Conservation (phyloP, 2,888 invertebrate genomes). For the Cerastis rubricosa region DNA sequence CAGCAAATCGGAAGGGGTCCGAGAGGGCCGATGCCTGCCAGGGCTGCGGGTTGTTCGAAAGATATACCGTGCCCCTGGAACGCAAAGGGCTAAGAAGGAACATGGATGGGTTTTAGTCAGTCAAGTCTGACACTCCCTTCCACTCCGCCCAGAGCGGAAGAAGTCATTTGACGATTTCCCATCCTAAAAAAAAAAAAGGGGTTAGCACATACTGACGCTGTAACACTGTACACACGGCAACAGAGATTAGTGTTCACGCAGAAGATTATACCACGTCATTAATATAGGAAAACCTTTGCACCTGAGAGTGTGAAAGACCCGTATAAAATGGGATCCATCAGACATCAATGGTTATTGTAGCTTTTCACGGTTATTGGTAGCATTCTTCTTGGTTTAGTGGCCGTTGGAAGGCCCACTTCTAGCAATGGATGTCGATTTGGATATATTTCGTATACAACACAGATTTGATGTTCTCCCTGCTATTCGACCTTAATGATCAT, state of each 20-base stretch:
- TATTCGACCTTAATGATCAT: neutral
- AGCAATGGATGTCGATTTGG: neutral
- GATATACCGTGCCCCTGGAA: too few relatives aligned
- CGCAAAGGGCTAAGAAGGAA: too few relatives aligned
- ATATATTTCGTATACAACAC: neutral
- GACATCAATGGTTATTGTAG: neutral
- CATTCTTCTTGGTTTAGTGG: neutral
- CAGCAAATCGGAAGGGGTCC: too few relatives aligned
- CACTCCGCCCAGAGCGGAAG: too few relatives aligned
- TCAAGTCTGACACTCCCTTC: too few relatives aligned
- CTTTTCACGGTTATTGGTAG: neutral
- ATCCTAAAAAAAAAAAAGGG: too few relatives aligned
- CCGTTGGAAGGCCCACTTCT: neutral
- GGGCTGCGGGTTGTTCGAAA: too few relatives aligned
- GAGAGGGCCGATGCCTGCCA: too few relatives aligned
- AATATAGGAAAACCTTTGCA: neutral
- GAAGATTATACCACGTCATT: neutral
- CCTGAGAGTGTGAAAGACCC: too few relatives aligned
- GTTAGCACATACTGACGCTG: too few relatives aligned
- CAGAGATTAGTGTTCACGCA: neutral
- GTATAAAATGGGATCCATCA: neutral
- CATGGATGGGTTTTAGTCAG: too few relatives aligned
- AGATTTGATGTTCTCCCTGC: neutral
- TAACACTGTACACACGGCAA: slow-evolving; percentile 18
- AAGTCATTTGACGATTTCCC: too few relatives aligned